phyloP scores from a whole-genome alignment of 2,113 vertebrate species.

The Corynorhinus townsendii region DNA sequence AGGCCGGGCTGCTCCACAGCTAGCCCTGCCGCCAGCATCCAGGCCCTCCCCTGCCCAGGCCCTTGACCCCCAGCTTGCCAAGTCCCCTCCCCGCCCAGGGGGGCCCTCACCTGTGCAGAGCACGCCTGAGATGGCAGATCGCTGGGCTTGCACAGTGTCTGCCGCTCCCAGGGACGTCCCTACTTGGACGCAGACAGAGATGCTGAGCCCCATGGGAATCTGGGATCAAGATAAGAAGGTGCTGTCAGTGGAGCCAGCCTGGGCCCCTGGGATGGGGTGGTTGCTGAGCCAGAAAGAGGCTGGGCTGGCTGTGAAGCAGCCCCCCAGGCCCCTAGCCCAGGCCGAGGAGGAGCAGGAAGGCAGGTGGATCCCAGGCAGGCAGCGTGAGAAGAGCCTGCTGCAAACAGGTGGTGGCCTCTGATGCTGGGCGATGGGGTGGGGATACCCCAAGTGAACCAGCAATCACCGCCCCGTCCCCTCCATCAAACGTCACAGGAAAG shows the following conservation, averaged over 20 bases:
- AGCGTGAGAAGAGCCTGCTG: neutral
- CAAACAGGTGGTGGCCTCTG: neutral
- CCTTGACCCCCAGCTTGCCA: neutral
- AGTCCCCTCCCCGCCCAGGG: too few species aligned
- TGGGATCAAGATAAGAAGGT: slow-evolving; percentile 56
- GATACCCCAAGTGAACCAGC: too few species aligned
- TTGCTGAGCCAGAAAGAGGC: neutral
- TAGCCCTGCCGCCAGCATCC: neutral
- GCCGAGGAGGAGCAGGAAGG: slow-evolving; percentile 28
- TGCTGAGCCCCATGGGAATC: slow-evolving; percentile 86
- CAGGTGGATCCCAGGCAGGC: neutral
- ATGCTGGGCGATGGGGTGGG: too few species aligned
- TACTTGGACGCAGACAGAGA: slow-evolving; percentile 83
- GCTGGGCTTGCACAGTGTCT: slow-evolving; percentile 77
- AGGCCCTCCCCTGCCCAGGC: neutral
- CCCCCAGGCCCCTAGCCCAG: neutral
- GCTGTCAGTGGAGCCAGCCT: neutral
- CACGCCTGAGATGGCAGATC: slow-evolving; percentile 79
- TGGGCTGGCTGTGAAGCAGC: neutral
- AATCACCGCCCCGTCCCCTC: accelerated
- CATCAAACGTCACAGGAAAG: neutral
- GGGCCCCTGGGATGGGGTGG: too few species aligned
- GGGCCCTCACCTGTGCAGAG: slow-evolving; percentile 84
- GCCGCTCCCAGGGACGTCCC: slow-evolving; percentile 89
- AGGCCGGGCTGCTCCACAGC: neutral